Percentiles rank a stretch among this genome's conserved stretches.
Conservation (phyloP, 1,140 invertebrate species). For the Bombyx mandarina region DNA sequence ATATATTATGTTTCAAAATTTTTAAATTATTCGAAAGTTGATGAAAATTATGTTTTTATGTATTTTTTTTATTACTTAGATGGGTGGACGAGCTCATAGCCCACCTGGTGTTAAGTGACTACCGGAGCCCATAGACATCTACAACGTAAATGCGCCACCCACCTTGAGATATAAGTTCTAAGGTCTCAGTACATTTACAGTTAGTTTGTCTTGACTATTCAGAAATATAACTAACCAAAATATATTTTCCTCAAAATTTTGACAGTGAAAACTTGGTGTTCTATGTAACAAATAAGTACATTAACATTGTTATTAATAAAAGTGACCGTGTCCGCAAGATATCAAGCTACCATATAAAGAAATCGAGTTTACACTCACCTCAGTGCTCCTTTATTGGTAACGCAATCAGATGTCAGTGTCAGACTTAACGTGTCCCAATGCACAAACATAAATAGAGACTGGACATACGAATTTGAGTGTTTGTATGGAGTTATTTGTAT, state of each 20-base stretch:
- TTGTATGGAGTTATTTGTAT: background rate
- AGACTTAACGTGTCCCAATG: slow-evolving; percentile 9
- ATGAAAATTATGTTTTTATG: background rate
- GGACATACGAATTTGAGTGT: too few relatives aligned
- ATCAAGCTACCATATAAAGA: slow-evolving; percentile 30
- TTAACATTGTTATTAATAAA: background rate
- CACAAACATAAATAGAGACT: background rate
- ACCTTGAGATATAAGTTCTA: too few relatives aligned
- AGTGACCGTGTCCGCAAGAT: background rate
- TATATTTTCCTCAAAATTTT: too few relatives aligned
- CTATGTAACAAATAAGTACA: background rate
- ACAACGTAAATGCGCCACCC: too few relatives aligned
- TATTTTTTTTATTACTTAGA: too few relatives aligned
- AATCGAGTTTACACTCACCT: slow-evolving; percentile 41
- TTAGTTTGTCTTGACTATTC: background rate
- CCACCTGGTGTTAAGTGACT: too few relatives aligned
- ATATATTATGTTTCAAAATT: too few relatives aligned
- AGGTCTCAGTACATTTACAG: too few relatives aligned
- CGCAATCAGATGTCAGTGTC: slow-evolving; percentile 42
- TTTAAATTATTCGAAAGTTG: too few relatives aligned
- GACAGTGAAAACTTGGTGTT: too few relatives aligned
- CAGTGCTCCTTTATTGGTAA: slow-evolving; percentile 38
- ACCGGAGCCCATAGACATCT: too few relatives aligned
- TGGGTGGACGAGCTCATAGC: too few relatives aligned
- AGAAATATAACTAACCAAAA: background rate